Evolutionary conservation across 2,113 vertebrate species (phyloP), one percentile per base, ranked within the genome.

Genomic region (Anhinga anhinga): DNA sequence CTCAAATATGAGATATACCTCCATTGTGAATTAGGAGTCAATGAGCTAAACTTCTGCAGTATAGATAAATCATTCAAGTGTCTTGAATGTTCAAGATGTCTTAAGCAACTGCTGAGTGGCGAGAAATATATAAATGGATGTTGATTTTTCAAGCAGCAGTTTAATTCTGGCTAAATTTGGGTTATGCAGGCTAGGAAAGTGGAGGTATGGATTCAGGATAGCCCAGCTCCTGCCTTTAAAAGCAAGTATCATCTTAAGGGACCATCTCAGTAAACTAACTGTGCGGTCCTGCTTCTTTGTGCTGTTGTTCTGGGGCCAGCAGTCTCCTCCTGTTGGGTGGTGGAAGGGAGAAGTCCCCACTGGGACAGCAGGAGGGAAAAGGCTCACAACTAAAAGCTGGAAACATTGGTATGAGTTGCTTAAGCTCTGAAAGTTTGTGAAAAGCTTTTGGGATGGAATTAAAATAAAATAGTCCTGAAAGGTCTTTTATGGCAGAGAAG

Each of bases 1-100:
- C 25, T 95, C 38, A 66, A 53, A 82, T n/a, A 23, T 4, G 55
- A 80, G 6, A 17, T 74, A 13, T 17, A 38, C 9, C n/a, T 82
- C 50, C 47, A 77, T 52, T 9, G 6, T 61, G 8, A 42, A 13
- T 52, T 65, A 74, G 45, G 45, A 78, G 13, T n/a, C 55, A 85
- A 26, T 47, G 49, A 82, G 36, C 34, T 70, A 87, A 69, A 52
- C 23, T 44, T 59, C 38, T 7, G 3, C 0, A 0, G 5, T 55
- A 27, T 34, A 22, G n/a, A 25, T 72, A 40, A 61, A 29, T 13
- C 65, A 70, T 74, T 58, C 36, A 73, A 73, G 2, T 67, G 18
- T 13, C 63, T 77, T 47, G 10, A 56, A 50, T 1, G 0, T 30
- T 85, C 4, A 9, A 47, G 44, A 61, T 27, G 4, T 38, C 47